Conservation (phyloP, 1,140 invertebrate genomes). For the Parapsyche elsis region DNA sequence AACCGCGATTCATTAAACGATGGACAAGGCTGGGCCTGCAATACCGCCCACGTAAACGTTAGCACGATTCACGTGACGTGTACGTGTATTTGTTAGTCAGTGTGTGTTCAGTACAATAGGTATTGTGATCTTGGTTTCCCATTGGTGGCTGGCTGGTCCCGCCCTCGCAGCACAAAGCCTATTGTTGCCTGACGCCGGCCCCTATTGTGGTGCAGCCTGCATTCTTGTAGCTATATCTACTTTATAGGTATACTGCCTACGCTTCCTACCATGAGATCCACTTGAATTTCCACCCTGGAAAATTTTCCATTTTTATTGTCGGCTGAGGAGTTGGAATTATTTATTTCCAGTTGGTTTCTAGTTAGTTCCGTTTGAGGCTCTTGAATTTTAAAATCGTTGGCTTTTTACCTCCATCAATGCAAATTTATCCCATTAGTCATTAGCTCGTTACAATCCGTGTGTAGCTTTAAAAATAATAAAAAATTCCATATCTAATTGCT, state of each 20-base stretch:
- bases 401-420: too few species aligned
- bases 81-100: background rate
- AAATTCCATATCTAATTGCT: too few species aligned
- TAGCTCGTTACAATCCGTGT: too few species aligned
- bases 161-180: constrained; percentile 18
- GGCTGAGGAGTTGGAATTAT: too few species aligned
- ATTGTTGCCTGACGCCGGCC: constrained; percentile 13
- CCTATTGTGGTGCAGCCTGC: constrained; percentile 14
- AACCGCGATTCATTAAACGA: background rate
- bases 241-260: background rate
- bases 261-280: too few species aligned
- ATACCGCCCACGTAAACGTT: background rate
- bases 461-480: too few species aligned
- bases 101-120: constrained; percentile 11
- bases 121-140: background rate
- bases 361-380: too few species aligned
- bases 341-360: too few species aligned
- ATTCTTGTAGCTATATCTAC: background rate
- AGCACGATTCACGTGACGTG: background rate
- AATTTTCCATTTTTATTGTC: background rate
- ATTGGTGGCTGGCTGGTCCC: background rate
- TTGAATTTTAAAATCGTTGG: too few species aligned
- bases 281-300: too few species aligned
- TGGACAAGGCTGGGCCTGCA: background rate
- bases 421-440: too few species aligned